Conservation (phyloP, 2,888 invertebrate species). For the Drosophila formosana region DNA sequence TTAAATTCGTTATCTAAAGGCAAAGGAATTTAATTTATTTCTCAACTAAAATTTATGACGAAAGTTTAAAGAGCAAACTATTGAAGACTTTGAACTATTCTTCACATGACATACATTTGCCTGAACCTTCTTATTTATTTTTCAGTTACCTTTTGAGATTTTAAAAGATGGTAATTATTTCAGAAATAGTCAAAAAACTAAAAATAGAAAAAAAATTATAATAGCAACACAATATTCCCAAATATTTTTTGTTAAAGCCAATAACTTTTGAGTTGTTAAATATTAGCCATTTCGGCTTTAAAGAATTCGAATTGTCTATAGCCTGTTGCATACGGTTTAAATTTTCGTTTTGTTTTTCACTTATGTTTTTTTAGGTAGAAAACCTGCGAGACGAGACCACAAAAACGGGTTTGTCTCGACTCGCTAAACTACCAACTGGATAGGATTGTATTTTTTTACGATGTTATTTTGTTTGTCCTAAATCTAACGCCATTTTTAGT, state of each 20-base stretch:
- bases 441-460: slow-evolving; percentile 46
- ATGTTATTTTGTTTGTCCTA: slow-evolving; percentile 67
- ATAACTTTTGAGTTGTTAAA: too few species aligned
- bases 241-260: too few species aligned
- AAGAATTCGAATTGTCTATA: not conserved
- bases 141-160: too few species aligned
- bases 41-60: not conserved
- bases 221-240: too few species aligned
- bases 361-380: slow-evolving; percentile 5
- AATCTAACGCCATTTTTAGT: slow-evolving; percentile 69
- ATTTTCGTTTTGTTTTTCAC: not conserved
- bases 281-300: not conserved
- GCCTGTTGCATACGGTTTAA: slow-evolving; percentile 44
- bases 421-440: slow-evolving; percentile 46
- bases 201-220: too few species aligned
- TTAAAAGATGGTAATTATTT: too few species aligned
- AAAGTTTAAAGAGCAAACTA: too few species aligned
- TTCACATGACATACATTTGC: too few species aligned
- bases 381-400: slow-evolving; percentile 64
- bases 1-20: not conserved
- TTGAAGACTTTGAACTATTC: too few species aligned
- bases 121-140: not conserved
- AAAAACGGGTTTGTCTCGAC: slow-evolving; percentile 63
- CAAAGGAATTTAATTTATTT: not conserved
- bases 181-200: too few species aligned